Percentiles rank a stretch among this genome's conserved stretches.
Evolutionary conservation across 2,113 vertebrate genomes (phyloP).

Genomic region (Myotis lucifugus): DNA sequence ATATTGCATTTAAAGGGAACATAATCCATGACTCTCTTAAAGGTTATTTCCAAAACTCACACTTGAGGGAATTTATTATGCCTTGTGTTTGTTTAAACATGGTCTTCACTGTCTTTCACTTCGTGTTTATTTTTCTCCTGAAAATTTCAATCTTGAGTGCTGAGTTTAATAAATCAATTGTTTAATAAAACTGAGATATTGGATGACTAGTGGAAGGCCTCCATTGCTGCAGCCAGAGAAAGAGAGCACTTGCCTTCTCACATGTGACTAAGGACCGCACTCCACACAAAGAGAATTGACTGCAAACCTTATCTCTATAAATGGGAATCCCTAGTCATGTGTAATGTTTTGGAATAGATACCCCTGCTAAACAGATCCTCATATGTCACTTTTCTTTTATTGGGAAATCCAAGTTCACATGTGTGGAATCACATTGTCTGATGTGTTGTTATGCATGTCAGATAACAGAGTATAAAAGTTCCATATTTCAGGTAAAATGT

Average conservation of each 20-base stretch:
- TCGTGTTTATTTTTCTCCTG: neutral
- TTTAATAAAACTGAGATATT: neutral
- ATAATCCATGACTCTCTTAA: neutral
- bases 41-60: neutral
- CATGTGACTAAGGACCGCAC: neutral
- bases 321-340: neutral
- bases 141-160: conserved; percentile 25
- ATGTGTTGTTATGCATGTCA: neutral
- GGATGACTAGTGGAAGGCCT: neutral
- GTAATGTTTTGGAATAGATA: neutral
- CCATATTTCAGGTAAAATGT: neutral
- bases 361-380: neutral
- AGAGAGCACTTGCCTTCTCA: neutral
- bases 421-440: neutral
- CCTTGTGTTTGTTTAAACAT: conserved; percentile 9
- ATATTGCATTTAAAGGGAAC: neutral
- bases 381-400: neutral
- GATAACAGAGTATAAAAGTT: neutral
- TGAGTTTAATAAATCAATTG: conserved; percentile 21
- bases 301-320: neutral
- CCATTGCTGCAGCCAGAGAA: neutral
- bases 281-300: neutral
- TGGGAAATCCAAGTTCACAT: neutral
- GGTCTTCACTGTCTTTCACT: neutral
- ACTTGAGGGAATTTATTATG: neutral